Conservation (phyloP, 2,888 invertebrate species). For the Mycalesis mineus region DNA sequence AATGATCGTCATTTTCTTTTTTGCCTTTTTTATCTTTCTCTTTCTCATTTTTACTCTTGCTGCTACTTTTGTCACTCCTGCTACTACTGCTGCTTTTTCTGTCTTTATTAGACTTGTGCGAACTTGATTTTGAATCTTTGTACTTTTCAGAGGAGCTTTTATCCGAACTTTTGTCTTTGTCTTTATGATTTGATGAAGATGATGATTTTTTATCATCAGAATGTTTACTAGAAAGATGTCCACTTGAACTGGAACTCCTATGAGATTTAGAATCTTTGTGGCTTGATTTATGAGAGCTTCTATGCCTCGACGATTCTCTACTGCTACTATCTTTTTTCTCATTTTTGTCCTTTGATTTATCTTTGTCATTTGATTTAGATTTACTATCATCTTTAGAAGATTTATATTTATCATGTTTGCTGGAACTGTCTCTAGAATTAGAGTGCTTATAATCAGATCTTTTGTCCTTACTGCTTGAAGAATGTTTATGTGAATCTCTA, state of each 20-base stretch:
- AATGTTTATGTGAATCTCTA: conserved; percentile 62
- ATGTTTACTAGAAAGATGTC: conserved; percentile 53
- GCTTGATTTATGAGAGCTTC: conserved; percentile 60
- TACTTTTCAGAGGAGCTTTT: conserved; percentile 53
- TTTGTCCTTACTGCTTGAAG: conserved; percentile 64
- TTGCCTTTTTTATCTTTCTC: conserved; percentile 67
- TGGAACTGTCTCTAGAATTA: conserved; percentile 53
- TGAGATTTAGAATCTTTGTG: conserved; percentile 53
- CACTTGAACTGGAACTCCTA: conserved; percentile 34
- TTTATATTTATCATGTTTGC: conserved; percentile 55
- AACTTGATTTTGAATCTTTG: conserved; percentile 56
- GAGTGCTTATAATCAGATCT: conserved; percentile 62
- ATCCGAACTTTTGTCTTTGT: conserved; percentile 56
- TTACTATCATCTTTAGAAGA: conserved; percentile 59
- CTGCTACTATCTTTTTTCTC: conserved; percentile 59
- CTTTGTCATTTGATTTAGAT: conserved; percentile 55
- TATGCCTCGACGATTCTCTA: conserved; percentile 62
- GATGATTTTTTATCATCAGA: conserved; percentile 60
- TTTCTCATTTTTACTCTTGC: conserved; percentile 64
- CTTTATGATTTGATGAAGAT: conserved; percentile 53
- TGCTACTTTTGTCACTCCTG: conserved; percentile 22
- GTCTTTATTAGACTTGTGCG: conserved; percentile 66
- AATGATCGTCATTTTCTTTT: conserved; percentile 84
- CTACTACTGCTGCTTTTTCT: conserved; percentile 44
- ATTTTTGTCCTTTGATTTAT: conserved; percentile 52